A percentile compares a stretch with the other conserved stretches of the same genome.
phyloP scores from a whole-genome alignment of 2,113 vertebrate species.

The Perca schrenkii region DNA sequence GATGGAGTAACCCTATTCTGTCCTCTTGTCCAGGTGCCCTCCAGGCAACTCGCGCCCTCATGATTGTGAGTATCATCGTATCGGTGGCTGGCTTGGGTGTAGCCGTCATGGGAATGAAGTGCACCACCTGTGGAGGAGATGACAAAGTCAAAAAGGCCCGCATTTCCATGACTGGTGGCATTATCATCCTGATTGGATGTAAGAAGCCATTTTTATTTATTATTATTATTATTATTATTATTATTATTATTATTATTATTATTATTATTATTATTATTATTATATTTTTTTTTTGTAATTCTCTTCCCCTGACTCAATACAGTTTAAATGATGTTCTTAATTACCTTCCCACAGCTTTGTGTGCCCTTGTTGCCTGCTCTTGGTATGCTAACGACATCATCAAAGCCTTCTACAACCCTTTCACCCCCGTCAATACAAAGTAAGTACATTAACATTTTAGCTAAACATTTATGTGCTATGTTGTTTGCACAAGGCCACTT shows the following conservation, averaged over 20 bases:
- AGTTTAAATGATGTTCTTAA: background rate
- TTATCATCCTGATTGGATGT: slow-evolving; percentile 88
- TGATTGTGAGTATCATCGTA: slow-evolving; percentile 88
- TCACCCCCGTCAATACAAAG: slow-evolving; percentile 88
- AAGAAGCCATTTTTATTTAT: slow-evolving; percentile 34
- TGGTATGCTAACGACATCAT: slow-evolving; percentile 90
- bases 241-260: no score
- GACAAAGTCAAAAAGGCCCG: slow-evolving; percentile 85
- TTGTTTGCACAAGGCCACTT: background rate
- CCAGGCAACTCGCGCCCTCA: slow-evolving; percentile 91
- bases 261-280: no score
- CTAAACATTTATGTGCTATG: background rate
- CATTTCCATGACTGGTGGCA: slow-evolving; percentile 88
- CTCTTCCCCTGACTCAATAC: background rate
- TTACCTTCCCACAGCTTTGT: slow-evolving; percentile 81
- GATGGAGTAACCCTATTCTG: slow-evolving; percentile 21
- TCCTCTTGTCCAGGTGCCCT: slow-evolving; percentile 77
- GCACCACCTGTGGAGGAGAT: slow-evolving; percentile 90
- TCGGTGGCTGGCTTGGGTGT: slow-evolving; percentile 80
- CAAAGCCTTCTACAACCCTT: slow-evolving; percentile 87
- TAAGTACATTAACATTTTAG: slow-evolving; percentile 74
- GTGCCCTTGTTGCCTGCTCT: slow-evolving; percentile 85
- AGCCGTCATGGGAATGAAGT: slow-evolving; percentile 92
- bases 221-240: no score
- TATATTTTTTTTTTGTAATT: no score